Evolutionary conservation across 1,140 invertebrate species (phyloP).

Genomic region (Zaprionus capensis): DNA sequence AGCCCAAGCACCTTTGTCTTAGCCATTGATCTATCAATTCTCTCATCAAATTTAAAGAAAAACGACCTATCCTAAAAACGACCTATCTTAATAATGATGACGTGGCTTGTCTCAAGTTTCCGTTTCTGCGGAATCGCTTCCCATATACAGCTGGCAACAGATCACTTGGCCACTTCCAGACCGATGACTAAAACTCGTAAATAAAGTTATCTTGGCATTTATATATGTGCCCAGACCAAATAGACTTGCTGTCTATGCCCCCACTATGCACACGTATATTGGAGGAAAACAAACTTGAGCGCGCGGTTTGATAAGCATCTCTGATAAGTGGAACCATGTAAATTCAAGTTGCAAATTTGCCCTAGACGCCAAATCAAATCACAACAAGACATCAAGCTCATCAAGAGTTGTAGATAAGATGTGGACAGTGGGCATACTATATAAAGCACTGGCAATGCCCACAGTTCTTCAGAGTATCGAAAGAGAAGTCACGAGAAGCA

Average conservation of each 20-base stretch:
- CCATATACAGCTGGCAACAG: slow-evolving; percentile 16
- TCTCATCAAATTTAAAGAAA: not conserved
- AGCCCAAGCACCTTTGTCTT: not conserved
- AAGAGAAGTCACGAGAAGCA: not conserved
- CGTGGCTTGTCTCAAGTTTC: slow-evolving; percentile 2
- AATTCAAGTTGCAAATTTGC: slow-evolving; percentile 42
- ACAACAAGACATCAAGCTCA: slow-evolving; percentile 6
- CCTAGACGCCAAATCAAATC: slow-evolving; percentile 35
- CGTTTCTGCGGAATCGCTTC: not conserved
- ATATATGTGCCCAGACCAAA: slow-evolving; percentile 11
- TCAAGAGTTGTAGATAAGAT: slow-evolving; percentile 23
- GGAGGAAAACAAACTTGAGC: slow-evolving; percentile 21
- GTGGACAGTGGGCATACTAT: slow-evolving; percentile 1
- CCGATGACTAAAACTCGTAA: slow-evolving; percentile 39
- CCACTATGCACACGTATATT: not conserved
- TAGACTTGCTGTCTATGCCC: slow-evolving; percentile 13
- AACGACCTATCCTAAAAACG: not conserved
- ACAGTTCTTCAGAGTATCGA: slow-evolving; percentile 2
- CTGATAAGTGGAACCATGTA: slow-evolving; percentile 42
- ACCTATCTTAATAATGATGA: not conserved
- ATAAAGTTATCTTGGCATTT: slow-evolving; percentile 38
- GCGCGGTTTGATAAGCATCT: slow-evolving; percentile 24
- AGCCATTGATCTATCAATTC: not conserved
- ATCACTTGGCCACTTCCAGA: slow-evolving; percentile 9
- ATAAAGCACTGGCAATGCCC: slow-evolving; percentile 4